Evolutionary conservation across 1,140 invertebrate genomes (phyloP), one percentile per base, ranked within the genome.

Genomic region (Drosophila micromelanica): DNA sequence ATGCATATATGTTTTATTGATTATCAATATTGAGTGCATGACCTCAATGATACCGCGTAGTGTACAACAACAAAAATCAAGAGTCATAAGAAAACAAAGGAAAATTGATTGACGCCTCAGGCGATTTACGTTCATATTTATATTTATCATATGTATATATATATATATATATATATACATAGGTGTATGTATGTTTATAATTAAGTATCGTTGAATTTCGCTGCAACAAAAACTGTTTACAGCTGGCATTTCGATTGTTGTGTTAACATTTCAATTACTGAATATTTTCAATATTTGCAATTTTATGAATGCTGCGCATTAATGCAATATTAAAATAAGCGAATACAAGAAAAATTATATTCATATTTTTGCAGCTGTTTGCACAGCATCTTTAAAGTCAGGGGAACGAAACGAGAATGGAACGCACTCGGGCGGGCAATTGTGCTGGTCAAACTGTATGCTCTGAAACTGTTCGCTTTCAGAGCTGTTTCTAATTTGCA

Each of bases 1-100:
- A 12, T 46, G 12, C 20, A 11, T 45, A 20, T 43, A 13, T 13
- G 40, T 32, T 52, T 55, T 46, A 67, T 73, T 67, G 67, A 62
- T 75, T 57, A 75, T 75, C 67, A 75, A 71, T 71, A 75, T 71
- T 71, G 67, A 71, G 72, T 38, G 60, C 67, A 71, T 64, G 67
- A 75, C 72, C 72, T 75, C 72, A 75, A 75, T 75, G 43, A 69
- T 51, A 71, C 38, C 51, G n/a, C 27, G 15, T 15, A 56, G n/a
- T 27, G 55, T 13, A 13, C 56, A 51, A 60, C 15, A 51, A 62
- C 20, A 65, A 48, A 9, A 30, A 37, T 5, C 52, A 55, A 57
- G 30, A 27, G 13, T n/a, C 17, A 37, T 37, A 37, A 65, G 37
- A 48, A 40, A 43, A 62, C 59, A 69, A 68, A 61, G 17, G 9